Evolutionary conservation across 2,797 vertebrate species (phyloP).

Genomic region (Ciconia nigra): DNA sequence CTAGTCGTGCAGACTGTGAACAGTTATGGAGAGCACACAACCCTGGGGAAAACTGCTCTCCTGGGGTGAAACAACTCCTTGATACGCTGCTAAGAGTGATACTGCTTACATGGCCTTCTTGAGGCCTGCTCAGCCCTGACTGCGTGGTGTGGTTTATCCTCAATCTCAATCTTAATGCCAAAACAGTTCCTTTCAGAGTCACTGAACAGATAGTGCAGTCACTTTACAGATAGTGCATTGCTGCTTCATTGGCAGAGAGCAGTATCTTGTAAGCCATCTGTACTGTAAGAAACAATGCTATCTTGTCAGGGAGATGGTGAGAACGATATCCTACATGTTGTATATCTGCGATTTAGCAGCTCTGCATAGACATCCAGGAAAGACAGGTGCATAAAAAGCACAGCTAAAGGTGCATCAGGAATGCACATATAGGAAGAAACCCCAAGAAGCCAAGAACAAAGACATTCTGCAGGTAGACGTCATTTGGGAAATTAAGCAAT

Average conservation of each 20-base stretch:
- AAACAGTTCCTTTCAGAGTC: background rate
- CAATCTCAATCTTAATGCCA: background rate
- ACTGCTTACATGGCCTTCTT: background rate
- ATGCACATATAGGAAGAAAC: background rate
- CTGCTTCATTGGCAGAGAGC: slow-evolving; percentile 26
- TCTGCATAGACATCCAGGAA: background rate
- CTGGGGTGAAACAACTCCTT: background rate
- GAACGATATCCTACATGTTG: background rate
- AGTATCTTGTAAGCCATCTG: slow-evolving; percentile 12
- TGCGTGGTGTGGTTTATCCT: background rate
- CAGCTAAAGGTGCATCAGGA: background rate
- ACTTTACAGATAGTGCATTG: background rate
- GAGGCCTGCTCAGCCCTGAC: background rate
- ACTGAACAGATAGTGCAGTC: background rate
- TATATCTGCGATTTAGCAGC: background rate
- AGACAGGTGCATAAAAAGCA: background rate
- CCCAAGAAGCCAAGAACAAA: background rate
- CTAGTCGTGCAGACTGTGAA: background rate
- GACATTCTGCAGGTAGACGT: background rate
- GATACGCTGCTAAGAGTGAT: background rate
- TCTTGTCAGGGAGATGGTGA: slow-evolving; percentile 7
- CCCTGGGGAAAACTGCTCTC: background rate
- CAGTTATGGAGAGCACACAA: background rate
- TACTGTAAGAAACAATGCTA: slow-evolving; percentile 41
- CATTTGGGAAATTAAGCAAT: background rate